Conservation (phyloP, 2,888 invertebrate species). For the Alcis repandata region DNA sequence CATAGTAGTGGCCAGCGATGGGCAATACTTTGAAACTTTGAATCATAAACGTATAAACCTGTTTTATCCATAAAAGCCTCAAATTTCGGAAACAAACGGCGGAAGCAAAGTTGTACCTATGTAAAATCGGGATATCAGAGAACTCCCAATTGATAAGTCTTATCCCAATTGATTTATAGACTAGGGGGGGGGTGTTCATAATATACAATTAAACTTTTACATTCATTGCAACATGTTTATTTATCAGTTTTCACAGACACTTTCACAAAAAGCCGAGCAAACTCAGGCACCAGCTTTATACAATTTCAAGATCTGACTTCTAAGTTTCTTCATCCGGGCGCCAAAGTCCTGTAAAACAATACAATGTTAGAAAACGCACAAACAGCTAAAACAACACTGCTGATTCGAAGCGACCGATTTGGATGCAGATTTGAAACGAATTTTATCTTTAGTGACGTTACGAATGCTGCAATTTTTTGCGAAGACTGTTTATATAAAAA, state of each 20-base stretch:
- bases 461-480: slow-evolving; percentile 2
- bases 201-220: not conserved
- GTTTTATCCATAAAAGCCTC: too few relatives aligned
- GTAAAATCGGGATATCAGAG: too few relatives aligned
- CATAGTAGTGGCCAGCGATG: too few relatives aligned
- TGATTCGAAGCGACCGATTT: slow-evolving; percentile 8
- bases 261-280: not conserved
- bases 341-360: slow-evolving; percentile 55
- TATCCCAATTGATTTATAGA: too few relatives aligned
- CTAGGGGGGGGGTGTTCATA: not conserved
- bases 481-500: slow-evolving; percentile 11
- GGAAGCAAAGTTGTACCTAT: too few relatives aligned
- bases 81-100: too few relatives aligned
- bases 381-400: not conserved
- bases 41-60: too few relatives aligned
- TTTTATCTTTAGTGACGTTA: slow-evolving; percentile 9
- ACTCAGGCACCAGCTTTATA: not conserved
- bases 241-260: slow-evolving; percentile 4
- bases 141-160: too few relatives aligned
- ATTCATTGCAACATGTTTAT: slow-evolving; percentile 5
- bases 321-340: slow-evolving; percentile 52
- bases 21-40: too few relatives aligned
- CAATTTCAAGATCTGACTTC: slow-evolving; percentile 8
- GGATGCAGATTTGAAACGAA: slow-evolving; percentile 3
- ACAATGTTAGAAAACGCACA: slow-evolving; percentile 30